Base-by-base conservation (phyloP, 2,797 vertebrate species). In the Moxostoma hubbsi region DNA sequence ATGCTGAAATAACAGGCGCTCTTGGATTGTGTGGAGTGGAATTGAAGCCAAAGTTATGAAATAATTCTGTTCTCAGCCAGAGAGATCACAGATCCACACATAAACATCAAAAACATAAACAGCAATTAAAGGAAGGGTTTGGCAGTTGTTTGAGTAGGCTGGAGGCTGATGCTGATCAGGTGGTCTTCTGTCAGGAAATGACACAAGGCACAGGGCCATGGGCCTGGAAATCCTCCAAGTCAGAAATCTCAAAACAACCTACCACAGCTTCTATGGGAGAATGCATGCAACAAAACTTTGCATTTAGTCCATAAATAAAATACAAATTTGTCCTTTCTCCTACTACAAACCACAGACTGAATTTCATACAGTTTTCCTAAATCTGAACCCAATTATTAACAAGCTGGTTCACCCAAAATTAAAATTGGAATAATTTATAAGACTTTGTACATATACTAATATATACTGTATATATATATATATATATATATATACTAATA, bases 41-140 rank as follows among this genome's bases (percentile, higher is more conserved):
- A n/a, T 75, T 81, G 69, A 36, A 66, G 84, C 77, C 84, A 90
- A 85, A 89, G 80, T 87, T 86, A 83, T 70, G 61, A 63, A 75
- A 61, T 10, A 6, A 73, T 16, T 83, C 47, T 81, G 50, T 58
- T 66, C 73, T 75, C 58, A 13, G 12, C 73, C 80, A 76, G 13
- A 51, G 73, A 62, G 77, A 78, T 77, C 49, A 54, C 18, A 55
- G 66, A 73, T 71, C 7, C 57, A 57, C 75, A 55, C n/a, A 54
- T 49, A 71, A 81, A 53, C 47, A 12, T 6, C 24, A 64, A 68
- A 77, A 75, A 57, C 64, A 46, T 83, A 82, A 84, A 85, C 74
- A 83, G 43, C 79, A 83, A 85, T 75, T 83, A 82, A 83, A 80
- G 63, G 15, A 59, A 66, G 8, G 7, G 7, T 53, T 63, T 65